A percentile compares a stretch with the other conserved stretches of the same genome.
Evolutionary conservation across 2,113 vertebrate species (phyloP).

Genomic region (Macrotus californicus): DNA sequence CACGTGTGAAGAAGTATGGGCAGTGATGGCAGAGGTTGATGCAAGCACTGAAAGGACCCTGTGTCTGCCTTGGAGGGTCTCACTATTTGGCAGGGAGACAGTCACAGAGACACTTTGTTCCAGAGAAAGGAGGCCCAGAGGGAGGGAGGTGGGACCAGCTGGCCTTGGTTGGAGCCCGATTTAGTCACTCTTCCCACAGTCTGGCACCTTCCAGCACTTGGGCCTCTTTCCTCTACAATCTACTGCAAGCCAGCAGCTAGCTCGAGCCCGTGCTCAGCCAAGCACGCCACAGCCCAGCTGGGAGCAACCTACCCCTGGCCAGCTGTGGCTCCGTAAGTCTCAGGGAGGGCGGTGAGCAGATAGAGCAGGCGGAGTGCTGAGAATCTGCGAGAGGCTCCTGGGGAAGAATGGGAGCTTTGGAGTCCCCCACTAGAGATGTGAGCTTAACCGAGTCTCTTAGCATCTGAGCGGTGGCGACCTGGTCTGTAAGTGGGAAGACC

Average conservation of each 20-base stretch:
- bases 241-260: not conserved
- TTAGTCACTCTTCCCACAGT: not conserved
- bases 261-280: not conserved
- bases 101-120: not conserved
- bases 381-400: no score
- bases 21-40: not conserved
- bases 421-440: not conserved
- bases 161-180: not conserved
- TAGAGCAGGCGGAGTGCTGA: fast-evolving
- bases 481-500: not conserved
- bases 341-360: not conserved
- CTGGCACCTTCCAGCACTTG: not conserved
- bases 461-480: not conserved
- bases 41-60: not conserved
- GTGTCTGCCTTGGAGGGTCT: not conserved
- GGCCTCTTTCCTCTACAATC: not conserved
- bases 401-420: not conserved
- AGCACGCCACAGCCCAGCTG: not conserved
- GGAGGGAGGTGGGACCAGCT: not conserved
- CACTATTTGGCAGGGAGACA: not conserved
- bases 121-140: not conserved
- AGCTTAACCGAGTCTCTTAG: not conserved
- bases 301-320: not conserved
- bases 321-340: not conserved
- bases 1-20: not conserved